Conservation (phyloP, 2,113 vertebrate species). For the Melanostigma gelatinosum region DNA sequence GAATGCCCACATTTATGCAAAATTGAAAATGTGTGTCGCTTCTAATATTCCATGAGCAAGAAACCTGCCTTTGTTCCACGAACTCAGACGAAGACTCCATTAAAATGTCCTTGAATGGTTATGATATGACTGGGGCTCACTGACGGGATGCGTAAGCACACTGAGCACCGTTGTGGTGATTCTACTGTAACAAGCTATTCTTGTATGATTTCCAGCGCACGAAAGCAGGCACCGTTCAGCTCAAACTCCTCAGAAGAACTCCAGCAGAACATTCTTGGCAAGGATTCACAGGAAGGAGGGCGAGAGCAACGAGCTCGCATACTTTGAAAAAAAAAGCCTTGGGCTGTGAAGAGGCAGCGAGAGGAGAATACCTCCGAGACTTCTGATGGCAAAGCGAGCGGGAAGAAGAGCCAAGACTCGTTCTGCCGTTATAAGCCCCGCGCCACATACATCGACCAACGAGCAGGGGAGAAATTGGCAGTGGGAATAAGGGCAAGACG, state of each 20-base stretch:
- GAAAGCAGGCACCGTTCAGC: constrained; percentile 57
- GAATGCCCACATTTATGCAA: constrained; percentile 18
- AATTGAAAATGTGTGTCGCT: constrained; percentile 17
- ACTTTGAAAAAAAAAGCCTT: constrained; percentile 51
- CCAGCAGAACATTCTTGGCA: constrained; percentile 46
- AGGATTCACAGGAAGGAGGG: constrained; percentile 58
- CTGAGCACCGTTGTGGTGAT: constrained; percentile 8
- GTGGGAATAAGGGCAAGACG: constrained; percentile 72
- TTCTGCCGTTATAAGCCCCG: constrained; percentile 60
- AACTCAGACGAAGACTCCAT: constrained; percentile 44
- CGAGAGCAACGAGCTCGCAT: constrained; percentile 51
- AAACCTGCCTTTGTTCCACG: not conserved
- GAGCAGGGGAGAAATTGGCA: constrained; percentile 70
- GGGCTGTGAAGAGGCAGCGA: constrained; percentile 67
- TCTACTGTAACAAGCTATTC: constrained; percentile 33
- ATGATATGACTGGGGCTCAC: constrained; percentile 29
- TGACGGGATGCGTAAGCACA: not conserved
- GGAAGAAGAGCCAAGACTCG: constrained; percentile 69
- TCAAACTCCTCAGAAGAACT: constrained; percentile 58
- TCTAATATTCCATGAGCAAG: constrained; percentile 13
- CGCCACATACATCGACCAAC: constrained; percentile 49
- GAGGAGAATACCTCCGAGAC: constrained; percentile 69
- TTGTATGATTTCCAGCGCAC: constrained; percentile 37
- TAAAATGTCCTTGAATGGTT: constrained; percentile 26
- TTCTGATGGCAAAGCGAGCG: constrained; percentile 66